Evolutionary conservation across 2,113 vertebrate species (phyloP).

Genomic region (Opisthocomus hoazin): DNA sequence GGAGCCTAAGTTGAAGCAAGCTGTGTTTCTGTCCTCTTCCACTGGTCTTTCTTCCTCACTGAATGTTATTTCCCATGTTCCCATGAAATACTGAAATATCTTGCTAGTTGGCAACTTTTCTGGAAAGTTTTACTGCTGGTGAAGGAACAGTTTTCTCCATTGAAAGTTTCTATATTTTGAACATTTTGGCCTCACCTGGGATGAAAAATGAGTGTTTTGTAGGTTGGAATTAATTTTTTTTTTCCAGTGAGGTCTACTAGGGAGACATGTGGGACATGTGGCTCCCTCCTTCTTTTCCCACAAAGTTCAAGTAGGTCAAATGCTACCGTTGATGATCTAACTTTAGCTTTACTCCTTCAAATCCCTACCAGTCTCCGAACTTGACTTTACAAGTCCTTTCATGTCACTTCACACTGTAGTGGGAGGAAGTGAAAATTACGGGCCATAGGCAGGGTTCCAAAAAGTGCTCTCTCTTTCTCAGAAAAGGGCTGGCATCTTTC

Average conservation of each 20-base stretch:
- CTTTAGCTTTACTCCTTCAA: conserved; percentile 10
- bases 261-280: not conserved
- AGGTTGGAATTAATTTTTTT: not conserved
- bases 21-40: not conserved
- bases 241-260: not conserved
- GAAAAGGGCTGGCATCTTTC: conserved; percentile 59
- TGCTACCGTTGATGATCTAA: not conserved
- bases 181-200: not conserved
- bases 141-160: not conserved
- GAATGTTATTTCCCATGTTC: not conserved
- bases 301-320: not conserved
- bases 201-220: not conserved
- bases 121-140: not conserved
- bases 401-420: conserved; percentile 42
- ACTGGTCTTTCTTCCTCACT: not conserved
- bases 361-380: conserved; percentile 17
- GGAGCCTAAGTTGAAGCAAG: not conserved
- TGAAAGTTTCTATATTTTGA: not conserved
- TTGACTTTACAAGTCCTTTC: conserved; percentile 65
- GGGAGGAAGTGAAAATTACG: conserved; percentile 61
- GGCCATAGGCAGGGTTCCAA: conserved; percentile 60
- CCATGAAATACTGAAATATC: not conserved
- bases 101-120: not conserved
- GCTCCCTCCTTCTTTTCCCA: not conserved
- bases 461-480: conserved; percentile 20